Evolutionary conservation across 2,888 invertebrate species (phyloP).

Genomic region (Plagodis pulveraria): DNA sequence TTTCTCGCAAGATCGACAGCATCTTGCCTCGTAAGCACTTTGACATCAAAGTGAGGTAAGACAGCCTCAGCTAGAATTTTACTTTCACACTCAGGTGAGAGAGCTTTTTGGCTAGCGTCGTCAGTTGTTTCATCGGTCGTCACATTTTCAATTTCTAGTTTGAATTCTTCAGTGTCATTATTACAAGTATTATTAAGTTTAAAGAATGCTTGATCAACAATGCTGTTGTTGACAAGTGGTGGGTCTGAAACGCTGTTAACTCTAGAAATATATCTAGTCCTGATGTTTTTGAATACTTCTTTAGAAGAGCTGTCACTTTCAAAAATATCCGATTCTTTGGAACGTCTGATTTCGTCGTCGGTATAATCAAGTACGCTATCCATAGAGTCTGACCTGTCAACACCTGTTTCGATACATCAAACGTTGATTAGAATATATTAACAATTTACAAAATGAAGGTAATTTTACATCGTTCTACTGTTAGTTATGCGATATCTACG

Average conservation of each 20-base stretch:
- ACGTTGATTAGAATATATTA: slow-evolving; percentile 66
- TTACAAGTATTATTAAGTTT: slow-evolving; percentile 49
- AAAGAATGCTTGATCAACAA: slow-evolving; percentile 72
- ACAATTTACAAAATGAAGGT: slow-evolving; percentile 49
- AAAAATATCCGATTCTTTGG: slow-evolving; percentile 56
- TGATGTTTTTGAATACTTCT: slow-evolving; percentile 73
- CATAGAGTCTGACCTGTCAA: slow-evolving; percentile 72
- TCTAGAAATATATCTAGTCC: slow-evolving; percentile 73
- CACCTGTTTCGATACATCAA: slow-evolving; percentile 72
- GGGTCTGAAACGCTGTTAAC: slow-evolving; percentile 72
- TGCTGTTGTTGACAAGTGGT: slow-evolving; percentile 49
- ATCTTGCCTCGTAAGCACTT: slow-evolving; percentile 66
- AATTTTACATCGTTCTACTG: slow-evolving; percentile 34
- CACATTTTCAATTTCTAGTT: slow-evolving; percentile 63
- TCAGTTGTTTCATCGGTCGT: slow-evolving; percentile 72
- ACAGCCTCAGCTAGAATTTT: slow-evolving; percentile 47
- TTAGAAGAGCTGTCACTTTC: slow-evolving; percentile 68
- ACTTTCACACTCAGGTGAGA: slow-evolving; percentile 40
- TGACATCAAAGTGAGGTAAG: slow-evolving; percentile 53
- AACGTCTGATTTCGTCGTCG: slow-evolving; percentile 56
- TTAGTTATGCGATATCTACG: slow-evolving; percentile 57
- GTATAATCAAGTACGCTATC: slow-evolving; percentile 66
- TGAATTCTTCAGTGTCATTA: slow-evolving; percentile 44
- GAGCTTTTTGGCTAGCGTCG: slow-evolving; percentile 47
- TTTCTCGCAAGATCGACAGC: slow-evolving; percentile 57